A percentile compares a stretch with the other conserved stretches of the same genome.
Evolutionary conservation across 2,888 invertebrate species (phyloP).

Genomic region (Campoplex capitator): DNA sequence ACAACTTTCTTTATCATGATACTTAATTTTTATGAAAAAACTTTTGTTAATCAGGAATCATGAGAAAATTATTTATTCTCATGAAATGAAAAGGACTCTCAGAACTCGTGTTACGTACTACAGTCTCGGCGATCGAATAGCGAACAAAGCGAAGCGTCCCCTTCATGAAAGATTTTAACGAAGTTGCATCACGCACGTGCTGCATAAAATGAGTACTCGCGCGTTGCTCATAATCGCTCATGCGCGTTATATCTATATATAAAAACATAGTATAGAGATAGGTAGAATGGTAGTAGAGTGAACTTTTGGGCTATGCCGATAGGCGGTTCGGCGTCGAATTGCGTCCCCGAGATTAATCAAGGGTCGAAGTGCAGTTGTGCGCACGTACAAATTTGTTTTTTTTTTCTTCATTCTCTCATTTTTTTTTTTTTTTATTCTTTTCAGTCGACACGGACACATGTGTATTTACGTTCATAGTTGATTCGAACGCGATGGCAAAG

Average conservation of each 20-base stretch:
- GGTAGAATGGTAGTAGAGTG: neutral
- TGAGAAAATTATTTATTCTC: neutral
- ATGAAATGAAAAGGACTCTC: neutral
- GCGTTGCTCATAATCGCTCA: slow-evolving; percentile 4
- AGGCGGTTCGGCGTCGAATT: slow-evolving; percentile 33
- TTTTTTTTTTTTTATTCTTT: neutral
- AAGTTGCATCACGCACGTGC: slow-evolving; percentile 68
- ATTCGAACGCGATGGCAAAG: slow-evolving; percentile 38
- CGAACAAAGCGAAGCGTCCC: neutral
- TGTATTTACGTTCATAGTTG: neutral
- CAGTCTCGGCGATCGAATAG: neutral
- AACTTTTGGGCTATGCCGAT: slow-evolving; percentile 23
- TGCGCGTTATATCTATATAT: neutral
- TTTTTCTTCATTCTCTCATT: neutral
- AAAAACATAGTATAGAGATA: neutral
- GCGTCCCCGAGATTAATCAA: slow-evolving; percentile 49
- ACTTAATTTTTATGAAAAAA: neutral
- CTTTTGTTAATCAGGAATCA: neutral
- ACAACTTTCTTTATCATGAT: neutral
- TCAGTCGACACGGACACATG: neutral
- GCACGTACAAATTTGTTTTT: slow-evolving; percentile 5
- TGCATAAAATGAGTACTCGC: slow-evolving; percentile 39
- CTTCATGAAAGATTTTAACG: slow-evolving; percentile 51
- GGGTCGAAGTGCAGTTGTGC: slow-evolving; percentile 62
- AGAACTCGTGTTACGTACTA: neutral